Evolutionary conservation across 2,113 vertebrate genomes (phyloP).

Genomic region (Vanacampus margaritifer): DNA sequence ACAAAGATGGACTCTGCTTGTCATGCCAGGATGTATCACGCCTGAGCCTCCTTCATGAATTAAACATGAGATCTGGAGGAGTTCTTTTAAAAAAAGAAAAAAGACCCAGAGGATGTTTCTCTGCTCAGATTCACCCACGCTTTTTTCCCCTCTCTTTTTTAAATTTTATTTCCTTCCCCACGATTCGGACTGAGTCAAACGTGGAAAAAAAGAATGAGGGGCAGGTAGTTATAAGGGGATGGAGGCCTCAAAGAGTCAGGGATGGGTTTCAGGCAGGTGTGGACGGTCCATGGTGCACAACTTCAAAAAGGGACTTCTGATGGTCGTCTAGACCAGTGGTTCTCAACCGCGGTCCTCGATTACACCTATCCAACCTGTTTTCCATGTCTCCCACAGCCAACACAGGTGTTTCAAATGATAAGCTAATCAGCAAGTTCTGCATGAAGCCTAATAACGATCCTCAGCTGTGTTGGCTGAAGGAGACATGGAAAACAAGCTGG

Average conservation of each 20-base stretch:
- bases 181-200: slow-evolving; percentile 69
- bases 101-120: slow-evolving; percentile 77
- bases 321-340: slow-evolving; percentile 37
- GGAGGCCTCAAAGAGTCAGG: slow-evolving; percentile 68
- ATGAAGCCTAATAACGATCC: too few relatives aligned
- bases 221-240: slow-evolving; percentile 38
- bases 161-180: slow-evolving; percentile 45
- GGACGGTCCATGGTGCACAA: slow-evolving; percentile 51
- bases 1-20: slow-evolving; percentile 72
- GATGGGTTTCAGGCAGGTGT: slow-evolving; percentile 56
- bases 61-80: slow-evolving; percentile 79
- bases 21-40: slow-evolving; percentile 75
- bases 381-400: too few relatives aligned
- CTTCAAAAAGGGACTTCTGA: slow-evolving; percentile 59
- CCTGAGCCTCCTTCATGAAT: slow-evolving; percentile 72
- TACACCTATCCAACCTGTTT: too few relatives aligned
- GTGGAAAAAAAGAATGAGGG: slow-evolving; percentile 50
- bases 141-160: slow-evolving; percentile 56
- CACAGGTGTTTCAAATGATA: too few relatives aligned
- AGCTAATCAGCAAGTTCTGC: too few relatives aligned
- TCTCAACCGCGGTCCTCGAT: too few relatives aligned
- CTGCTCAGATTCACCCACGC: slow-evolving; percentile 76
- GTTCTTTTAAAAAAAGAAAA: slow-evolving; percentile 75
- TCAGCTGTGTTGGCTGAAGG: too few relatives aligned
- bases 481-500: too few relatives aligned